Percentiles rank a stretch among this genome's conserved stretches.
These are phyloP conservation scores for Albula glossodonta DNA, from an alignment of 2,113 vertebrate genomes.

Conservation along the genomic window DNA sequence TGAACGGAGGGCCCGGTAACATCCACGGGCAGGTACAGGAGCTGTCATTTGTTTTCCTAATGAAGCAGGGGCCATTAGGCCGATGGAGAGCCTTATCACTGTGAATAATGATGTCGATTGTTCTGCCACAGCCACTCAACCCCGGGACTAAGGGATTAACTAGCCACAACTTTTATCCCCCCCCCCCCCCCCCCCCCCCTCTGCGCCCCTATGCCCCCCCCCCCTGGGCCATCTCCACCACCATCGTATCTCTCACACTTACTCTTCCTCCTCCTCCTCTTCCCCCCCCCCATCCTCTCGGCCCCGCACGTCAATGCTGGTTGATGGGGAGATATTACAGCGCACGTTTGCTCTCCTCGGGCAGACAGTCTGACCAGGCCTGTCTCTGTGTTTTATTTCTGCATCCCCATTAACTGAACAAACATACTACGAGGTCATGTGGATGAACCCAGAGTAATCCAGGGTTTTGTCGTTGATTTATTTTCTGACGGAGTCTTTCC, in stretches of 20 bases:
- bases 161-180: constrained; percentile 29
- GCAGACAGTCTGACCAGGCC: not conserved
- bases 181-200: not conserved
- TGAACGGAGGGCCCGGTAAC: constrained; percentile 59
- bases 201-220: not conserved
- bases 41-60: constrained; percentile 74
- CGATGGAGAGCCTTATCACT: constrained; percentile 63
- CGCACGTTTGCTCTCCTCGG: not conserved
- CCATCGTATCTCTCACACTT: constrained; percentile 9
- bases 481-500: not conserved
- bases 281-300: constrained; percentile 1
- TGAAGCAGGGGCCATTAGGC: constrained; percentile 75
- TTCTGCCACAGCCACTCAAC: constrained; percentile 32
- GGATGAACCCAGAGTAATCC: not conserved
- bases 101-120: constrained; percentile 62
- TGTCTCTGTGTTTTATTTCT: not conserved
- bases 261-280: not conserved
- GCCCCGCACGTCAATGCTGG: not conserved
- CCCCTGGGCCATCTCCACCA: not conserved
- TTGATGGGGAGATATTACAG: not conserved
- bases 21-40: constrained; percentile 66
- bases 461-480: not conserved
- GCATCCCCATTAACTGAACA: not conserved
- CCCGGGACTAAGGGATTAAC: constrained; percentile 28
- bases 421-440: not conserved